Evolutionary conservation across 2,797 vertebrate species (phyloP), one percentile per base, ranked within the genome.

Genomic region (Thunnus albacares): DNA sequence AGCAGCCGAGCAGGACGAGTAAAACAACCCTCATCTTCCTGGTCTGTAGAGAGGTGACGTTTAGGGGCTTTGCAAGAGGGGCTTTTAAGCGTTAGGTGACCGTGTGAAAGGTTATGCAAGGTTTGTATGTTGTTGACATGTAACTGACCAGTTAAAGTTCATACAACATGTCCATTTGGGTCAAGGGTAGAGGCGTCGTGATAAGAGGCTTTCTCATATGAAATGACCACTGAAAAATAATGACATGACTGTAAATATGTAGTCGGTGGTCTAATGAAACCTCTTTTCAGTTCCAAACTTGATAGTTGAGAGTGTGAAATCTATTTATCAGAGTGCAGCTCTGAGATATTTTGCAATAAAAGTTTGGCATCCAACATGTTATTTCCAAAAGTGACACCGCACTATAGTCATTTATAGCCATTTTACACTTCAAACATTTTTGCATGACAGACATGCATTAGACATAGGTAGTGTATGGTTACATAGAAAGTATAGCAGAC

Each of bases 21-120:
- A 81, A 38, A 77, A 77, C 57, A 33, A 62, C 52, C 64, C 70
- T 82, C 71, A 76, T 86, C 71, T 70, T 70, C 18, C 20, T 69
- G 20, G 41, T 56, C 41, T 55, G 45, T 7, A 6, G 5, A 51
- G 65, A 38, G 56, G 63, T 74, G n/a, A 69, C 67, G 38, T 49
- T 65, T 22, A 24, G 1, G 53, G 56, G 30, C 17, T 33, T 26
- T 53, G 58, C 49, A 52, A 28, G 38, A 10, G 26, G 64, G 38
- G 26, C 64, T 81, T 91, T 67, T 68, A 71, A 75, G 60, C 2
- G 2, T 55, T 20, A 41, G 53, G 28, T 1, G n/a, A 49, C 13
- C 20, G n/a, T 80, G 80, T 79, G 73, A 82, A 82, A 82, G 78
- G 4, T 87, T 80, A 67, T 47, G 79, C 22, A 81, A 82, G 67